A percentile compares a stretch with the other conserved stretches of the same genome.
Conservation (phyloP, 2,888 invertebrate species). For the Hyposoter dolosus region DNA sequence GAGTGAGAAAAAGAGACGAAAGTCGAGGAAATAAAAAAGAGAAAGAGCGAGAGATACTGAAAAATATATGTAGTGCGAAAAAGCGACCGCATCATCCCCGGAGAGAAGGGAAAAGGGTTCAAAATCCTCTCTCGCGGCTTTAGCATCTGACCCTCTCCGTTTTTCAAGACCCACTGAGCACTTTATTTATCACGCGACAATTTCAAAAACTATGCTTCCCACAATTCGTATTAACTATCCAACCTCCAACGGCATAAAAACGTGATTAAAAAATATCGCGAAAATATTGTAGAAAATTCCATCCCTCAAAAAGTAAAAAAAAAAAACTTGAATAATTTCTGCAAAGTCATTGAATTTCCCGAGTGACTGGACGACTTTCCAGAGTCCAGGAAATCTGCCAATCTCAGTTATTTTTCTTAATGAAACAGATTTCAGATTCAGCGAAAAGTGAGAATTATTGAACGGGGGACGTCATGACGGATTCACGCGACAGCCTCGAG, state of each 20-base stretch:
- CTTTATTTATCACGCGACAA: conserved; percentile 41
- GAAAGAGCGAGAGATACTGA: neutral
- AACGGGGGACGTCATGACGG: conserved; percentile 23
- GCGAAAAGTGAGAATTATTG: conserved; percentile 48
- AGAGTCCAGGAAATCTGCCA: neutral
- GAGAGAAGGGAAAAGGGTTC: conserved; percentile 8
- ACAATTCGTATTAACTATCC: conserved; percentile 13
- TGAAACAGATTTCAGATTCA: conserved; percentile 9
- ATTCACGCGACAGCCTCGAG: neutral
- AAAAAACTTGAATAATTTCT: neutral
- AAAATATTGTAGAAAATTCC: neutral
- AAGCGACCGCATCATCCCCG: conserved; percentile 49
- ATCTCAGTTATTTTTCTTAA: neutral
- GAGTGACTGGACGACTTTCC: neutral
- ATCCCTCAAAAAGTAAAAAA: neutral
- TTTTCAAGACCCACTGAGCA: conserved; percentile 25
- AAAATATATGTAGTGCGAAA: conserved; percentile 44
- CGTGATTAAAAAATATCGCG: neutral
- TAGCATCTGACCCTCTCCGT: conserved; percentile 18
- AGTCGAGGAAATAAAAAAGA: conserved; percentile 32
- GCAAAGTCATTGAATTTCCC: neutral
- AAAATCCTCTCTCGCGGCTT: conserved; percentile 29
- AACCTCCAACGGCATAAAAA: neutral
- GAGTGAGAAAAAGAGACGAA: conserved; percentile 30
- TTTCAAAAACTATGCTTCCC: neutral